These are phyloP conservation scores for Eristalis intricaria DNA, from an alignment of 2,888 invertebrate genomes.

Conservation along the genomic window DNA sequence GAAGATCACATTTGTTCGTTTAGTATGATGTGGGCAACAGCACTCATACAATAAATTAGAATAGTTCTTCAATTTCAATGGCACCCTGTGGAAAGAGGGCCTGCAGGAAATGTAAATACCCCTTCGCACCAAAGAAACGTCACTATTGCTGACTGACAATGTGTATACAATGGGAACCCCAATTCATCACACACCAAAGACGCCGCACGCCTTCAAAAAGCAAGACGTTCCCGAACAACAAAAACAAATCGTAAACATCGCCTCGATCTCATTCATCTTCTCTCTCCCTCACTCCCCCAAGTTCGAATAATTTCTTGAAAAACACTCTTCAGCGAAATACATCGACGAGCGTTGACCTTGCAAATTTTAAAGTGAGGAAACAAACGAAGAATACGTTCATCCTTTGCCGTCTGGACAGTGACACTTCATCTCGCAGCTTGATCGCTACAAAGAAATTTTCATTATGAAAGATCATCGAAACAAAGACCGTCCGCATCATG, in stretches of 20 bases:
- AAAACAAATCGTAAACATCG: not conserved
- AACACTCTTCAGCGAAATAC: conserved; percentile 1
- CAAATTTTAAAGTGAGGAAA: conserved; percentile 30
- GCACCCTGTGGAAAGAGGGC: no score
- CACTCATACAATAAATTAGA: no score
- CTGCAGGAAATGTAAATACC: no score
- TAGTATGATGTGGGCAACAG: no score
- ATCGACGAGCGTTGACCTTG: conserved; percentile 48
- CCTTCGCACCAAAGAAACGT: no score
- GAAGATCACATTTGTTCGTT: no score
- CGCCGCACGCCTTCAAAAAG: no score
- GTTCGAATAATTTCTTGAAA: not conserved
- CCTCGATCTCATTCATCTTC: no score
- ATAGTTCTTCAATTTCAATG: no score
- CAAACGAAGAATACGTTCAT: conserved; percentile 34
- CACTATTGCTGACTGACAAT: no score
- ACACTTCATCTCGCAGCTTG: conserved; percentile 14
- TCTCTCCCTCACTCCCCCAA: not conserved
- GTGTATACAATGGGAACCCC: no score
- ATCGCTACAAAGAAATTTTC: conserved; percentile 21
- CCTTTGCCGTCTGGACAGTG: conserved; percentile 19
- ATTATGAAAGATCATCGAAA: conserved; percentile 13
- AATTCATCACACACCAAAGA: no score
- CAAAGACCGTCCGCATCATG: conserved; percentile 30
- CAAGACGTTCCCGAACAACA: not conserved